These are phyloP conservation scores for Haemorhous mexicanus DNA, from an alignment of 2,113 vertebrate genomes.

Conservation along the genomic window DNA sequence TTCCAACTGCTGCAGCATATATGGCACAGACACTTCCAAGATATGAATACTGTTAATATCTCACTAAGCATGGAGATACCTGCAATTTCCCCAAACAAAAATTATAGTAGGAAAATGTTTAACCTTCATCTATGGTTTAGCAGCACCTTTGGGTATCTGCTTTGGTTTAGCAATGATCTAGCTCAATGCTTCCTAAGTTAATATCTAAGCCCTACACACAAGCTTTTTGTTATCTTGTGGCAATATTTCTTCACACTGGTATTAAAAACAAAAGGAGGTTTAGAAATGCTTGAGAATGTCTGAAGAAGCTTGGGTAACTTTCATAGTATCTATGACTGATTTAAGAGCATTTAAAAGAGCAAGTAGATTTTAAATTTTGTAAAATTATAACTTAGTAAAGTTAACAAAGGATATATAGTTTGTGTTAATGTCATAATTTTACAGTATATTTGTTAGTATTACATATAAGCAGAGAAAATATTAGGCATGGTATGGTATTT, in stretches of 20 bases:
- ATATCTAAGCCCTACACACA: neutral
- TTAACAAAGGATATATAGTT: neutral
- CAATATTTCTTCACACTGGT: neutral
- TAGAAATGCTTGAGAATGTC: neutral
- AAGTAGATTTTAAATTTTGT: neutral
- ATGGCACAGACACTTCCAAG: neutral
- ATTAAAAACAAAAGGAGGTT: neutral
- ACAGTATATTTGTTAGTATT: neutral
- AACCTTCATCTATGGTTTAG: neutral
- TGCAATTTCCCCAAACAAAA: neutral
- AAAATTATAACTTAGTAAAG: neutral
- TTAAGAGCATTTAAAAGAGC: neutral
- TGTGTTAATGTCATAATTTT: neutral
- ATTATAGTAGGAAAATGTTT: neutral
- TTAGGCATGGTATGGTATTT: neutral
- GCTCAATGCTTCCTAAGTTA: neutral
- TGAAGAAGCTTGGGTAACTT: neutral
- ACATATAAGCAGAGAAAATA: neutral
- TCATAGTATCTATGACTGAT: neutral
- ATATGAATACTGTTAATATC: neutral
- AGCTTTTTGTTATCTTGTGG: neutral
- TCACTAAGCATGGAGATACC: neutral
- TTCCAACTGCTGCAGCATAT: neutral
- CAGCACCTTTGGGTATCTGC: neutral
- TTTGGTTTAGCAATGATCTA: neutral